Evolutionary conservation across 2,113 vertebrate genomes (phyloP).

Genomic region (Triplophysa rosa): DNA sequence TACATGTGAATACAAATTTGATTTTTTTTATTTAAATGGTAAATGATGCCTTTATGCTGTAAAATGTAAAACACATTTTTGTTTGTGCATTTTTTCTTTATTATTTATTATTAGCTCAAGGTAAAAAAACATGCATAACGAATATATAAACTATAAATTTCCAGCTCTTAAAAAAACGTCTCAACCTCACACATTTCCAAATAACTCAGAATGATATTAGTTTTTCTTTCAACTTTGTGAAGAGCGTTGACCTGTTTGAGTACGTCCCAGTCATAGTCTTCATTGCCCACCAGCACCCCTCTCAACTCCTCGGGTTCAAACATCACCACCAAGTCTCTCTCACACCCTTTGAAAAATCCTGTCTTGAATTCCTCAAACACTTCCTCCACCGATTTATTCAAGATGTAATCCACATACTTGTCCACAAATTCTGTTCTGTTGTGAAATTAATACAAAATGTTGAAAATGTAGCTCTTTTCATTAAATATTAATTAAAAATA

Average conservation of each 20-base stretch:
- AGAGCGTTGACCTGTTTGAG: slow-evolving; percentile 76
- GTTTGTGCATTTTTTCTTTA: too few relatives aligned
- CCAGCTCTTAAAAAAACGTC: too few relatives aligned
- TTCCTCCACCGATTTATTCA: slow-evolving; percentile 77
- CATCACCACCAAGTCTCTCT: slow-evolving; percentile 64
- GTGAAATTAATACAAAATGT: slow-evolving; percentile 2
- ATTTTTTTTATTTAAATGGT: too few relatives aligned
- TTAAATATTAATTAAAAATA: background rate
- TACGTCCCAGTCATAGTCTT: slow-evolving; percentile 78
- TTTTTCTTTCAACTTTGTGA: background rate
- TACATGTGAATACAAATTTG: too few relatives aligned
- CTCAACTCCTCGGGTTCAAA: slow-evolving; percentile 82
- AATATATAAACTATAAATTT: too few relatives aligned
- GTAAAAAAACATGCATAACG: too few relatives aligned
- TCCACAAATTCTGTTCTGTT: slow-evolving; percentile 75
- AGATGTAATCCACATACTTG: slow-evolving; percentile 73
- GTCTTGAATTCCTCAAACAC: slow-evolving; percentile 77
- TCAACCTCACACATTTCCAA: too few relatives aligned
- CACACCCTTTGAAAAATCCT: slow-evolving; percentile 82
- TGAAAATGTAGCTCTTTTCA: too few relatives aligned
- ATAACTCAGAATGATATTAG: background rate
- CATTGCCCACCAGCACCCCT: slow-evolving; percentile 72
- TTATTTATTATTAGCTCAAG: too few relatives aligned
- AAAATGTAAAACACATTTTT: too few relatives aligned
- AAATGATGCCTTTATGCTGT: too few relatives aligned